A percentile compares a stretch with the other conserved stretches of the same genome.
phyloP scores from a whole-genome alignment of 1,140 invertebrate genomes.

The Caenorhabditis brenneri region DNA sequence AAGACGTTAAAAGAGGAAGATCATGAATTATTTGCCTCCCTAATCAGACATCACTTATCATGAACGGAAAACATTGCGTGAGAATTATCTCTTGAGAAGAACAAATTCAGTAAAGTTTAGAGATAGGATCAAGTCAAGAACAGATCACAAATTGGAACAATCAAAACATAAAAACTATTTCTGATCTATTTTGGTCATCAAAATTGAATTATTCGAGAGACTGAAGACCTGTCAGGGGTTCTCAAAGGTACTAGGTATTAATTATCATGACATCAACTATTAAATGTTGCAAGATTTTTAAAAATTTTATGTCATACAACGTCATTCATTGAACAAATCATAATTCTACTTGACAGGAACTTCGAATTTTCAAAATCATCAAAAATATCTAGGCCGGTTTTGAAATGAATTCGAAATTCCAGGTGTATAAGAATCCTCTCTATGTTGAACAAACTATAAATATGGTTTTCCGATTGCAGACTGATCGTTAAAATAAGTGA shows the following conservation, averaged over 20 bases:
- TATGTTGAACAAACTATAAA: too few relatives aligned
- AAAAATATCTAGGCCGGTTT: too few relatives aligned
- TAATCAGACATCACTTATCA: constrained; percentile 14
- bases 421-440: too few relatives aligned
- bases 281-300: neutral
- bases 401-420: too few relatives aligned
- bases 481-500: too few relatives aligned
- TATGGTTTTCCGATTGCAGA: too few relatives aligned
- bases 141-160: neutral
- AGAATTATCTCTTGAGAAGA: too few relatives aligned
- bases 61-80: constrained; percentile 28
- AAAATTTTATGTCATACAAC: too few relatives aligned
- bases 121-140: constrained; percentile 3
- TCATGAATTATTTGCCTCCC: neutral
- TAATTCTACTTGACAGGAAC: too few relatives aligned
- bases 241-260: neutral
- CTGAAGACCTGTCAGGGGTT: neutral
- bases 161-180: neutral
- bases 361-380: too few relatives aligned
- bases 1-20: neutral
- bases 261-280: neutral
- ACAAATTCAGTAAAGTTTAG: neutral
- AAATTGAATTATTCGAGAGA: neutral
- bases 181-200: neutral
- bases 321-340: too few relatives aligned